Evolutionary conservation across 2,888 invertebrate species (phyloP).

Genomic region (Drosophila ustulata): DNA sequence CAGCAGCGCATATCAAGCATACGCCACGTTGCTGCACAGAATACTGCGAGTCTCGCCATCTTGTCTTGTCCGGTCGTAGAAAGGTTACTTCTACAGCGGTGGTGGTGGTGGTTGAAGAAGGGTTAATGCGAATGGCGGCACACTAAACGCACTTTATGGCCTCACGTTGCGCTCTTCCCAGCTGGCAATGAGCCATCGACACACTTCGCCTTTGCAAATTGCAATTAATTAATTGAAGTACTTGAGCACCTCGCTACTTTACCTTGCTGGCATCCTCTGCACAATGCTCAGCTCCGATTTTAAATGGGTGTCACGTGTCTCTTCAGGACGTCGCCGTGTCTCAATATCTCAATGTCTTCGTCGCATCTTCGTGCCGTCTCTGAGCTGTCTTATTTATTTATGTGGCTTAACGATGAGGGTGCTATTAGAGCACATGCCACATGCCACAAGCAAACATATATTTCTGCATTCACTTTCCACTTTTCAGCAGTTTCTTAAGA

Average conservation of each 20-base stretch:
- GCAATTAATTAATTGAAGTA: constrained; percentile 80
- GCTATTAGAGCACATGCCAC: constrained; percentile 32
- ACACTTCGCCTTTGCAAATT: constrained; percentile 68
- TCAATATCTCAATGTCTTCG: constrained; percentile 30
- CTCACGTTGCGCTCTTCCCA: constrained; percentile 51
- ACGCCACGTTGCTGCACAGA: constrained; percentile 59
- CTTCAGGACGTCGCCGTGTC: constrained; percentile 27
- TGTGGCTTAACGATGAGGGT: constrained; percentile 44
- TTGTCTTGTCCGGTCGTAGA: constrained; percentile 11
- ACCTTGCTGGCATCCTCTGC: constrained; percentile 4
- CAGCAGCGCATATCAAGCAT: constrained; percentile 64
- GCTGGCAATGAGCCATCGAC: constrained; percentile 62
- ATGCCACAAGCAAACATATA: constrained; percentile 23
- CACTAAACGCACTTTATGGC: constrained; percentile 71
- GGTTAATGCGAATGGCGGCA: constrained; percentile 23
- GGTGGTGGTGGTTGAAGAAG: constrained; percentile 2
- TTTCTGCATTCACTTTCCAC: constrained; percentile 21
- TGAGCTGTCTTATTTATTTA: constrained; percentile 60
- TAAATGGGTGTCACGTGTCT: constrained; percentile 71
- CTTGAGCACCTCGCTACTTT: constrained; percentile 52
- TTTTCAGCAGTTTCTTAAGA: constrained; percentile 12
- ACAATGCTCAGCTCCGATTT: constrained; percentile 45
- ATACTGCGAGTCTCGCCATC: constrained; percentile 18
- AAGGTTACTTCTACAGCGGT: constrained; percentile 6
- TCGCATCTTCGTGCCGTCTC: constrained; percentile 24